phyloP scores from a whole-genome alignment of 92 coral and sea anemone genomes.

The Porites cylindrica region DNA sequence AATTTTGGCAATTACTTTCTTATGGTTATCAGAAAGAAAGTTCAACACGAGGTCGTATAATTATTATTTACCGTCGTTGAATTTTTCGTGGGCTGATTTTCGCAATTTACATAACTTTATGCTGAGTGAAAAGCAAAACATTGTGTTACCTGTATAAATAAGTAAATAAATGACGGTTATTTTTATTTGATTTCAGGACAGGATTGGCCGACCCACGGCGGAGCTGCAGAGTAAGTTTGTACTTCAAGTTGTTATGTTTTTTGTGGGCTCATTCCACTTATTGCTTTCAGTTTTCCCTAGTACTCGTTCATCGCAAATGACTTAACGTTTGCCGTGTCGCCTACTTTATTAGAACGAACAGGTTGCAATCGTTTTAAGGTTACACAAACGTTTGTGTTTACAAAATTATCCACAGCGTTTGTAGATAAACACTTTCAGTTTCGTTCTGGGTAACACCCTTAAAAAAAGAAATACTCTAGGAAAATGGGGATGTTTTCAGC shows the following conservation, averaged over 20 bases:
- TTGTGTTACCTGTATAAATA: constrained; percentile 8
- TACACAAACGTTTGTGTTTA: neutral
- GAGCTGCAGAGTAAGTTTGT: constrained; percentile 18
- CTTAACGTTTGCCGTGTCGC: neutral
- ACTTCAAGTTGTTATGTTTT: neutral
- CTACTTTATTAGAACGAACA: neutral
- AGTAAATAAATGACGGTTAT: neutral
- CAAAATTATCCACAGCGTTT: neutral
- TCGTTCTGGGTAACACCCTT: neutral
- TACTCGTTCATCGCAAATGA: too few relatives aligned
- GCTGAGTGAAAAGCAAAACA: constrained; percentile 9
- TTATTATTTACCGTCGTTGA: neutral
- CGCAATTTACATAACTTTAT: constrained; percentile 40
- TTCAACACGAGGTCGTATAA: neutral
- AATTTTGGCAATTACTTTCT: neutral
- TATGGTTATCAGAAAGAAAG: neutral
- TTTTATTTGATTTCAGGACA: constrained; percentile 8
- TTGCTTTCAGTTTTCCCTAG: too few relatives aligned
- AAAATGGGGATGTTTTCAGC: too few relatives aligned
- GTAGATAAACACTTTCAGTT: neutral
- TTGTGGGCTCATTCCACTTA: neutral
- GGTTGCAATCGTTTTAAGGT: neutral
- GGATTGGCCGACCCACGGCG: constrained; percentile 3
- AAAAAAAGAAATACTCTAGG: neutral
- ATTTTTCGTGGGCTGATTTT: constrained; percentile 1